Base-by-base conservation (phyloP, 2,113 vertebrate genomes). In the Neodontobutis hainanensis region DNA sequence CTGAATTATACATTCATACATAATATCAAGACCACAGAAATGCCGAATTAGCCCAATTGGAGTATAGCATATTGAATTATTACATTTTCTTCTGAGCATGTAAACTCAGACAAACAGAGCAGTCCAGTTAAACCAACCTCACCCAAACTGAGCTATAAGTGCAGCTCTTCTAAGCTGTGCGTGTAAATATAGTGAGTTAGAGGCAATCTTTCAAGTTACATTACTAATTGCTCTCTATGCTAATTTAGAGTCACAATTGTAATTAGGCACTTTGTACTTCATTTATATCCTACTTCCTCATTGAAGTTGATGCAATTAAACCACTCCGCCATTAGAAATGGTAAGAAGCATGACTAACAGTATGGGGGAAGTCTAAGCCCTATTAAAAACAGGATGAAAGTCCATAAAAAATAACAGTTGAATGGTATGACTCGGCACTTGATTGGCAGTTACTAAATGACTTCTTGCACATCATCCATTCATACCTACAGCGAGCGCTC, bases 241-340 rank as follows among this genome's bases (percentile, higher is more conserved):
- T 73, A 81, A 81, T 82, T 83, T 61, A 75, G 42, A 78, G 74
- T 76, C 49, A 59, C 79, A 77, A 78, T 55, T 81, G 64, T 78
- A 87, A 88, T 86, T 79, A 81, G 72, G 80, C 55, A 84, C 68
- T 87, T 80, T 78, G 65, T 70, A 70, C 75, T 66, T 81, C 38
- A 76, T 80, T 81, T 75, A 75, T 46, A 68, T 38, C 19, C 64
- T 16, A 61, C 63, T 59, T 64, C 70, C 38, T 65, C 46, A 6
- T 40, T 68, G 58, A 71, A 81, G 79, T 74, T 51, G 14, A 61
- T 67, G 73, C 75, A 79, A 89, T 82, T 83, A 80, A 81, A 59
- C 57, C 38, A 68, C 57, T 65, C 56, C 38, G 48, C 36, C 57
- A n/a, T 70, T 32, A 61, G 56, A 81, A 62, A 50, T 40, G 46